A percentile compares a stretch with the other conserved stretches of the same genome.
Evolutionary conservation across 2,888 invertebrate species (phyloP).

Genomic region (Nebria brevicollis): DNA sequence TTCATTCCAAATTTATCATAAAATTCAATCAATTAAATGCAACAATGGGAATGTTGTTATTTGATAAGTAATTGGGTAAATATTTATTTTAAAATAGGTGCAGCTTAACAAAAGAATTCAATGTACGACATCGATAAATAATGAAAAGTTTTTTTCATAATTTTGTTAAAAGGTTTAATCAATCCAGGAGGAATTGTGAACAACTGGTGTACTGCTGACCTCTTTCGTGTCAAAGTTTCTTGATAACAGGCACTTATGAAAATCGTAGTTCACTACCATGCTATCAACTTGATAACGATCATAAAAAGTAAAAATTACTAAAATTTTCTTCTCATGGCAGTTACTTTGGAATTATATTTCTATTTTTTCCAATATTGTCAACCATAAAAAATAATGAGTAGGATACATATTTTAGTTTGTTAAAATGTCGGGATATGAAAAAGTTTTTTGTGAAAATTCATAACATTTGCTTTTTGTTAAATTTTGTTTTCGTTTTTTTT

Average conservation of each 20-base stretch:
- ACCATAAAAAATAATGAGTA: not conserved
- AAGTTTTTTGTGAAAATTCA: too few species aligned
- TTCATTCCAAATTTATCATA: too few species aligned
- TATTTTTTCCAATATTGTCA: not conserved
- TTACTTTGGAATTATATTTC: not conserved
- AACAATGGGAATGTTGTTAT: too few species aligned
- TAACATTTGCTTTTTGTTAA: too few species aligned
- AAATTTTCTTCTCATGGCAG: not conserved
- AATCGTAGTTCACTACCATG: not conserved
- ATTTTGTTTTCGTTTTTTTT: too few species aligned
- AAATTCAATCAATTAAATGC: too few species aligned
- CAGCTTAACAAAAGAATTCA: not conserved
- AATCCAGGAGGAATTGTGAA: not conserved
- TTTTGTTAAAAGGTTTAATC: constrained; percentile 1
- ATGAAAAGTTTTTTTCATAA: not conserved
- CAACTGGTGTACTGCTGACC: not conserved
- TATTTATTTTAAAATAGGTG: too few species aligned
- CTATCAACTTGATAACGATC: not conserved
- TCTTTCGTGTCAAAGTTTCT: not conserved
- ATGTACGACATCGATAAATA: not conserved
- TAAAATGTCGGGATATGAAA: too few species aligned
- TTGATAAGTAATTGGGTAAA: too few species aligned
- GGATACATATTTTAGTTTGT: not conserved
- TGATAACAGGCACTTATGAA: constrained; percentile 1
- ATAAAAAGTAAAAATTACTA: not conserved